Base-by-base conservation (phyloP, 2,888 invertebrate genomes). In the Brachyptera putata region DNA sequence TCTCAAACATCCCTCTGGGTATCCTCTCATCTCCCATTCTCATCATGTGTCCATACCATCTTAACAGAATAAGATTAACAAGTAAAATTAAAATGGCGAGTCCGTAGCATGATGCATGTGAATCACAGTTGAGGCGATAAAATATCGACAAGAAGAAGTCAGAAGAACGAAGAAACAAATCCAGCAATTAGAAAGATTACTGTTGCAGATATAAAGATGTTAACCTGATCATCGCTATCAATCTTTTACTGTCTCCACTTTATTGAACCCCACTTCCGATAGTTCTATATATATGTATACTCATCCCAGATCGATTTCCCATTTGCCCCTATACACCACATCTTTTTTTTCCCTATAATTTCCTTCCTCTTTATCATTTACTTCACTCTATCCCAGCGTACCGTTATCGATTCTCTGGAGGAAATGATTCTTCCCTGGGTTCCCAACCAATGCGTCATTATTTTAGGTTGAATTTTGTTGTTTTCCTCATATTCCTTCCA, bases 401-500 rank as follows among this genome's bases (percentile, higher is more conserved):
- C 30, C 11, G 7, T 11, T 30, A 30, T 30, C 30, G 30, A 30
- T 30, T 30, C 30, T 5, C 30, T 30, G n/a, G n/a, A n/a, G n/a
- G n/a, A n/a, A n/a, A n/a, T n/a, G n/a, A n/a, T n/a, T n/a, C 30
- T 7, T 5, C 30, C 30, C 30, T 11, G 11, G 30, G 5, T 30
- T 30, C 30, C 30, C 30, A n/a, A 7, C 30, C 7, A 30, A 5
- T 11, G 30, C 30, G 11, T 30, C 11, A 30, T 30, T 30, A 30
- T 46, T 46, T 46, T 22, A 46, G n/a, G 46, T 46, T 46, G 24
- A 24, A 46, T 46, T 46, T 24, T 4, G 22, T 22, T 46, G 22
- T 46, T 46, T 46, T 46, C 46, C 46, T 24, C 46, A 46, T 24
- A 46, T 46, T 46, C 46, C 24, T n/a, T 46, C 46, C 46, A 46